phyloP scores from a whole-genome alignment of 1,140 invertebrate genomes.

The Drosophila bocki region DNA sequence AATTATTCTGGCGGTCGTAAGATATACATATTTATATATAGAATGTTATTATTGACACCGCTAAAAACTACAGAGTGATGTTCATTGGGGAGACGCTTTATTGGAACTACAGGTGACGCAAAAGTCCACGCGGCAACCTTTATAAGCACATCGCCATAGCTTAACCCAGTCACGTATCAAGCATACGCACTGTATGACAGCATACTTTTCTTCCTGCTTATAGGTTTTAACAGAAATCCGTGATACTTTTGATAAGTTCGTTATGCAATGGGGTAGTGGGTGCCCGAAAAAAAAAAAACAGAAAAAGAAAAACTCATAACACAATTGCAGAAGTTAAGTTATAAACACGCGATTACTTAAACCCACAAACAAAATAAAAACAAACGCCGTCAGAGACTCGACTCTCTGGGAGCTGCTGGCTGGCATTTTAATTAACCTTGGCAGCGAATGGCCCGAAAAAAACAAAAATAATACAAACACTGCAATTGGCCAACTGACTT shows the following conservation, averaged over 20 bases:
- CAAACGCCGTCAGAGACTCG: constrained; percentile 16
- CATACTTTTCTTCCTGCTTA: constrained; percentile 65
- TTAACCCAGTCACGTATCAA: constrained; percentile 63
- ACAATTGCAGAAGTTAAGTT: constrained; percentile 63
- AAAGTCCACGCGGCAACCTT: constrained; percentile 12
- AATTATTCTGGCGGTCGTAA: constrained; percentile 8
- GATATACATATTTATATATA: constrained; percentile 2
- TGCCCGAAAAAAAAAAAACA: constrained; percentile 45
- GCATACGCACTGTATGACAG: constrained; percentile 73
- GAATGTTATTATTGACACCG: constrained; percentile 57
- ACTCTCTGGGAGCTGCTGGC: constrained; percentile 53
- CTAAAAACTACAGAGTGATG: constrained; percentile 9
- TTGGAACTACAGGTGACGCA: constrained; percentile 45
- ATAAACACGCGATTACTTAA: constrained; percentile 76
- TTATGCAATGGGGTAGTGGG: constrained; percentile 62
- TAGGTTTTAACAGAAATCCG: constrained; percentile 56
- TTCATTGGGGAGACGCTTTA: constrained; percentile 18
- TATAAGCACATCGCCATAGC: constrained; percentile 33
- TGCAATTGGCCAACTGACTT: constrained; percentile 80
- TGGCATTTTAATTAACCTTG: constrained; percentile 83
- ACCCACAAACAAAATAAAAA: constrained; percentile 18
- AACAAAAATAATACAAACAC: constrained; percentile 63
- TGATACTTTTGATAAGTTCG: constrained; percentile 74
- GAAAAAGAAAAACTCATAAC: constrained; percentile 46
- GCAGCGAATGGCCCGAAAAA: constrained; percentile 71